phyloP scores from a whole-genome alignment of 2,797 vertebrate species.

The Amblyraja radiata region DNA sequence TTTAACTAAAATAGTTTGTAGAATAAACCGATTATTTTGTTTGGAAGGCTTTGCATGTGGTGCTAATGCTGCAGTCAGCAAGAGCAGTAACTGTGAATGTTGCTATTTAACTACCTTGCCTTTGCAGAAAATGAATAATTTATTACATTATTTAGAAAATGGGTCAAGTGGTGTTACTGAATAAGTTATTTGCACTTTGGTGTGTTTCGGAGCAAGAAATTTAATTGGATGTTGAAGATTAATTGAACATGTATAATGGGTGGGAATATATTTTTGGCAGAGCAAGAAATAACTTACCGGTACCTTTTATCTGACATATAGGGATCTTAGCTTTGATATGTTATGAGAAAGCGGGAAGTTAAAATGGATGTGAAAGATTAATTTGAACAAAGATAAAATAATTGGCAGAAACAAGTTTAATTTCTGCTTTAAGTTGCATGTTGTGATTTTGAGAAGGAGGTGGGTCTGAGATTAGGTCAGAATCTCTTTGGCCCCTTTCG shows the following conservation, averaged over 20 bases:
- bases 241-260: neutral
- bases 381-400: neutral
- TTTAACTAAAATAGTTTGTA: neutral
- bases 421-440: neutral
- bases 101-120: neutral
- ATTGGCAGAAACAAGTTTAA: neutral
- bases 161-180: neutral
- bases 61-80: no score
- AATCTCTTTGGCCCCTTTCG: neutral
- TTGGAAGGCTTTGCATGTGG: no score
- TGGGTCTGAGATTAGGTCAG: neutral
- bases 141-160: neutral
- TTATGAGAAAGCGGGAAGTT: neutral
- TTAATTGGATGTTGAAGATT: neutral
- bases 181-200: neutral
- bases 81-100: no score
- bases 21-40: neutral
- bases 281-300: neutral
- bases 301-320: neutral
- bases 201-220: neutral
- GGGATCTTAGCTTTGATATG: neutral
- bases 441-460: neutral
- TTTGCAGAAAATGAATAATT: slow-evolving; percentile 10
- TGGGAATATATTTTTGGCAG: neutral
- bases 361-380: neutral